Conservation (phyloP, 2,888 invertebrate genomes). For the Melikaiella ostensackeni region DNA sequence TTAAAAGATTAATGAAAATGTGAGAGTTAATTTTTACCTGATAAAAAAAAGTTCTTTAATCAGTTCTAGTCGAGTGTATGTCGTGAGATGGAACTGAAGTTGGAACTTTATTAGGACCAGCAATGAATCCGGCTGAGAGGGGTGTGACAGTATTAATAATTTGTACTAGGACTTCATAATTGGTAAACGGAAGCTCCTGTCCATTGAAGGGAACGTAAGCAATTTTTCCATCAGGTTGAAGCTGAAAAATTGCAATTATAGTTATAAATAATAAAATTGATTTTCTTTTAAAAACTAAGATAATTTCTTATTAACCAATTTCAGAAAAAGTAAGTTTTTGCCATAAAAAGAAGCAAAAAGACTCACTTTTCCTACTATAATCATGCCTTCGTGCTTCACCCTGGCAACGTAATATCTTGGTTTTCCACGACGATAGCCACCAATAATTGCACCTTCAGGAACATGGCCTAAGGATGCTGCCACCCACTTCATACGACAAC, state of each 20-base stretch:
- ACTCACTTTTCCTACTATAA: conserved; percentile 48
- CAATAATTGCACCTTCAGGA: conserved; percentile 49
- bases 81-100: background rate
- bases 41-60: background rate
- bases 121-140: background rate
- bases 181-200: conserved; percentile 53
- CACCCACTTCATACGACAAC: conserved; percentile 51
- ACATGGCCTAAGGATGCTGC: conserved; percentile 46
- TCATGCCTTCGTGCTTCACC: conserved; percentile 50
- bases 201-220: conserved; percentile 49
- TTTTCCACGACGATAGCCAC: conserved; percentile 46
- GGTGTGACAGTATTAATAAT: background rate
- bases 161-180: conserved; percentile 52
- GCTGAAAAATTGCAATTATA: conserved; percentile 28
- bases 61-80: background rate
- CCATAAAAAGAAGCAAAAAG: background rate
- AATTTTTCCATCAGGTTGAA: conserved; percentile 43
- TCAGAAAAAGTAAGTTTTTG: background rate
- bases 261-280: background rate
- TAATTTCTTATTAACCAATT: background rate
- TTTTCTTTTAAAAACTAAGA: background rate
- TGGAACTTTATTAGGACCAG: background rate
- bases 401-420: conserved; percentile 50
- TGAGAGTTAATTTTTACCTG: background rate
- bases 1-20: no score